phyloP scores from a whole-genome alignment of 1,140 invertebrate species.

The Bombus sibiricus region DNA sequence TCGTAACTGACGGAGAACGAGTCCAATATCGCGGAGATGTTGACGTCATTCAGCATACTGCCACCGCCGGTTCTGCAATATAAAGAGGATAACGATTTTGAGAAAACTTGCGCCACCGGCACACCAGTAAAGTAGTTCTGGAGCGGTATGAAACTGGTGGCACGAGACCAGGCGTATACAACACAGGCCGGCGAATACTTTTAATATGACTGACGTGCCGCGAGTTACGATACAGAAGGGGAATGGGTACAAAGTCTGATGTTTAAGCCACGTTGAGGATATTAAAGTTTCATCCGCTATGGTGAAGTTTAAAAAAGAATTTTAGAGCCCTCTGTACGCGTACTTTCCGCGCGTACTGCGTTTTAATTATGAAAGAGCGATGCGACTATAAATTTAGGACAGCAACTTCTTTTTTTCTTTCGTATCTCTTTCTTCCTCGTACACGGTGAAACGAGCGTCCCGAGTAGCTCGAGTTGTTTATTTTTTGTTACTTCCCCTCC shows the following conservation, averaged over 20 bases:
- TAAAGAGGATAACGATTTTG: constrained; percentile 53
- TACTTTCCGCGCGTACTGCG: background rate
- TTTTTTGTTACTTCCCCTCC: background rate
- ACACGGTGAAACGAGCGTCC: background rate
- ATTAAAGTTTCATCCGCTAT: constrained; percentile 22
- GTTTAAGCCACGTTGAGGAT: constrained; percentile 5
- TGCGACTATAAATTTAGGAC: constrained; percentile 29
- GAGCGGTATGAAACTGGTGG: background rate
- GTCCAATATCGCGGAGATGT: constrained; percentile 96
- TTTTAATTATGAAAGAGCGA: constrained; percentile 40
- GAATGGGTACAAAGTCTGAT: background rate
- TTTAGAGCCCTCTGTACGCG: constrained; percentile 10
- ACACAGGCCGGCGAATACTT: background rate
- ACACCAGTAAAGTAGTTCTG: background rate
- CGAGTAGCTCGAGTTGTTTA: background rate
- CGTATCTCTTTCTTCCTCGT: background rate
- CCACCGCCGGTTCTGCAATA: constrained; percentile 87
- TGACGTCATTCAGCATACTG: constrained; percentile 93
- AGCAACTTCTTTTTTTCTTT: background rate
- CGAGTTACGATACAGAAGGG: constrained; percentile 8
- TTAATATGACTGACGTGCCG: constrained; percentile 30
- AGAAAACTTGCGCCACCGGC: background rate
- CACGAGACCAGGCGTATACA: background rate
- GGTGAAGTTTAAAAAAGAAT: constrained; percentile 33
- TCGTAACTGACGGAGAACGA: constrained; percentile 97